Evolutionary conservation across 2,888 invertebrate genomes (phyloP), one percentile per base, ranked within the genome.

Genomic region (Hipparchia semele): DNA sequence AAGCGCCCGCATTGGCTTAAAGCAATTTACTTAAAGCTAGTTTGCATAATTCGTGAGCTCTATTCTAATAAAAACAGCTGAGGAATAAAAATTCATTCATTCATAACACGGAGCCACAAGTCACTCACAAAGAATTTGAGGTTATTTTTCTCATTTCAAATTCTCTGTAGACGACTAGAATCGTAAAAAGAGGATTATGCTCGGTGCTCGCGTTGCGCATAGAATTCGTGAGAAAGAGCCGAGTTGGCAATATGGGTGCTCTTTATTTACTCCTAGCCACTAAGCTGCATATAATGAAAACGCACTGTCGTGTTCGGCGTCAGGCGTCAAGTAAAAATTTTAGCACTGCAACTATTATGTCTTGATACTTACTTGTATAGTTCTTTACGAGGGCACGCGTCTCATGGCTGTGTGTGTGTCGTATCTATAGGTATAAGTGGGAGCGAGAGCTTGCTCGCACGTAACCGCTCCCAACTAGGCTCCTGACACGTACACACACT

Each of bases 251-350:
- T 92, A 93, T 90, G 90, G 90, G 85, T 87, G 87, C 49, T 51
- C 86, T 91, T 92, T 94, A 92, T 93, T 94, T 94, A 91, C 91
- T 87, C 86, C 81, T 84, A 86, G 86, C 88, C 87, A 83, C 91
- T 94, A 93, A 94, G 94, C 94, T 93, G 93, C 93, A 93, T 92
- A 93, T 94, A 94, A 94, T 94, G 93, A 94, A 92, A 93, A 93
- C 92, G 92, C 92, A 93, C 89, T 90, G 92, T 90, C 91, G 90
- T 88, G 85, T 86, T 84, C 88, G 90, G 89, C 90, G 91, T 89
- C 90, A 88, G 84, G 84, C 84, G 86, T 83, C 84, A 83, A 88
- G 87, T 86, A 88, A 89, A 90, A 90, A 88, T 73, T 71, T 67
- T 66, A 61, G 75, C 74, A 75, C 69, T 68, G 51, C 54, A 76